Base-by-base conservation (phyloP, 2,797 vertebrate species). In the Choloepus didactylus region DNA sequence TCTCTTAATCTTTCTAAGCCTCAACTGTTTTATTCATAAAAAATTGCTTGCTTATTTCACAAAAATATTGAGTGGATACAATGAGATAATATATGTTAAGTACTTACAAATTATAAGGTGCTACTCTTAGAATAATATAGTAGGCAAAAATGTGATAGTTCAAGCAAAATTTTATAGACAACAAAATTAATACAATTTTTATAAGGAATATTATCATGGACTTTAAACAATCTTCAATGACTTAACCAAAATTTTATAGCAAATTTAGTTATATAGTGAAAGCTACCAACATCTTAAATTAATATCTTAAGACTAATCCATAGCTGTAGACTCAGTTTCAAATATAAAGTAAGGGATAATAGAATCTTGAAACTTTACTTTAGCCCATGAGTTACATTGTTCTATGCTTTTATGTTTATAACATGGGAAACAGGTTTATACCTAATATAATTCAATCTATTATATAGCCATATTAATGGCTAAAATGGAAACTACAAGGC, bases 151-250 rank as follows among this genome's bases (percentile, higher is more conserved):
- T 64, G 18, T 91, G 82, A 41, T 87, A 93, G 54, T 80, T 3
- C 46, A 91, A 69, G 73, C 83, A 75, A 75, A 67, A 81, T 56
- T 87, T 92, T 87, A 94, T 31, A 87, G 70, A 38, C 25, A 89
- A 72, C 38, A 88, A 88, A 95, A 51, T 84, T 79, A 95, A 73
- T 89, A 64, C 4, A 89, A 6, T 64, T 95, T 95, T 95, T 95
- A 87, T 46, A 91, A 88, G 51, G 27, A 92, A 84, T 90, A 79
- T 89, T 92, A 86, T 49, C 29, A 86, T 73, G 21, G 85, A 92
- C 56, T 87, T 96, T 84, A 62, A 94, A 89, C 23, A 95, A 60
- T 35, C 64, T 92, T 91, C 21, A 79, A 29, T 89, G 76, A 95
- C 19, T 82, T 77, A 95, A 87, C 4, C 3, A 72, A 92, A 93